phyloP scores from a whole-genome alignment of 2,113 vertebrate genomes.

The Bolborhynchus lineola region DNA sequence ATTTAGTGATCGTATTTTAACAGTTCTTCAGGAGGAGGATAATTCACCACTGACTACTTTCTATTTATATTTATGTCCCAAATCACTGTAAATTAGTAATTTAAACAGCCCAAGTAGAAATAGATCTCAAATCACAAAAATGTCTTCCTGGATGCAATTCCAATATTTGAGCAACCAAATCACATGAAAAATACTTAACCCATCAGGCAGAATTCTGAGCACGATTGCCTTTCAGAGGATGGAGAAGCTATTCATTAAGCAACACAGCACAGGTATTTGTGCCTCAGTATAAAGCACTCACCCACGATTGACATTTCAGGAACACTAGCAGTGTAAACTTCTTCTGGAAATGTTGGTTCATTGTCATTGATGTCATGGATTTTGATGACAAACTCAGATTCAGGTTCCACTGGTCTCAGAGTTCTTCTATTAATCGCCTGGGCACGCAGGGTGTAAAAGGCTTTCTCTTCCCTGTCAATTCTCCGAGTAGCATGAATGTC shows the following conservation, averaged over 20 bases:
- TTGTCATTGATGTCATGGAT: slow-evolving; percentile 87
- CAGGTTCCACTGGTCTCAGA: slow-evolving; percentile 80
- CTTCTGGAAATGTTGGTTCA: slow-evolving; percentile 81
- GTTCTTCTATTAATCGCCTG: slow-evolving; percentile 85
- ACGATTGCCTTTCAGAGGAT: not conserved
- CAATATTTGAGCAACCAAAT: not conserved
- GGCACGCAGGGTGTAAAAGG: slow-evolving; percentile 82
- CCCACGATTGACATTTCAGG: slow-evolving; percentile 86
- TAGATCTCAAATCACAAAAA: not conserved
- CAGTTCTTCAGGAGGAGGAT: not conserved
- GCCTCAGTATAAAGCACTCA: slow-evolving; percentile 57
- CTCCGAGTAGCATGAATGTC: slow-evolving; percentile 84
- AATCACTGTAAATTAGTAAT: not conserved
- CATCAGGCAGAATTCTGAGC: not conserved
- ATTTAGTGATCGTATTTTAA: not conserved
- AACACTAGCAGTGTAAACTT: slow-evolving; percentile 80
- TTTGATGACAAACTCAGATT: slow-evolving; percentile 86
- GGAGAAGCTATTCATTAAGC: not conserved
- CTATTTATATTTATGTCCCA: not conserved
- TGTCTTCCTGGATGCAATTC: not conserved
- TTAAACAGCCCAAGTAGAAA: not conserved
- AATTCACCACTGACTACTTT: not conserved
- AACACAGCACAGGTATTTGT: not conserved
- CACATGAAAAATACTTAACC: not conserved
- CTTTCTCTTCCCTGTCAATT: slow-evolving; percentile 84